Evolutionary conservation across 2,797 vertebrate genomes (phyloP), one percentile per base, ranked within the genome.

Genomic region (Rhyacichthys aspro): DNA sequence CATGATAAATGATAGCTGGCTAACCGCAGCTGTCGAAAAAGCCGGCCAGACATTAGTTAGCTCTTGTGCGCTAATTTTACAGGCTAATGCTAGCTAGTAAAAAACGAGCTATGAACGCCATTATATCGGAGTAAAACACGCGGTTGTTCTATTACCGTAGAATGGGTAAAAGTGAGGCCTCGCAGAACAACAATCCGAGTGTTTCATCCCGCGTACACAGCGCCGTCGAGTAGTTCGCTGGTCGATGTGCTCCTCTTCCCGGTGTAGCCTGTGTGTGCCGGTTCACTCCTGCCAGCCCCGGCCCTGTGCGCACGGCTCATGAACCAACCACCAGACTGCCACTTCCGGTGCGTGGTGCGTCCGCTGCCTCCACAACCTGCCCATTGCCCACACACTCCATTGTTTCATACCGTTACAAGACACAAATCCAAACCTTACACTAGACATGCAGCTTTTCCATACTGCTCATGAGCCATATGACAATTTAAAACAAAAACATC

Each of bases 271-370:
- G 70, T 63, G 67, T 79, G 16, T 70, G 63, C 82, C 88, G 84
- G 83, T 82, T 83, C 54, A 16, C 58, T 76, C 73, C 76, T 48
- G 69, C 15, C 53, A 48, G 18, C 54, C 77, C 73, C 74, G 48
- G 70, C 34, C 44, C 44, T 23, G 16, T 38, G 52, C 14, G 38
- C 52, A 34, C 55, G 64, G 44, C 68, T 70, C 65, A 46, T 60
- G 67, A 74, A 79, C 74, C 8, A 64, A 9, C 60, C 45, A n/a
- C 42, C 67, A 16, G 9, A 8, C 19, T 38, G 58, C n/a, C 0
- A 75, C 76, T 88, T 88, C 86, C 83, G 85, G 79, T 70, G 54
- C n/a, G 0, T 69, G 43, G 67, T 1, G 15, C 72, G 77, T 74
- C 72, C 76, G 18, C n/a, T 1, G 61, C 23, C 1, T 28, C 23